Conservation (phyloP, 2,113 vertebrate species). For the Anas platyrhynchos region DNA sequence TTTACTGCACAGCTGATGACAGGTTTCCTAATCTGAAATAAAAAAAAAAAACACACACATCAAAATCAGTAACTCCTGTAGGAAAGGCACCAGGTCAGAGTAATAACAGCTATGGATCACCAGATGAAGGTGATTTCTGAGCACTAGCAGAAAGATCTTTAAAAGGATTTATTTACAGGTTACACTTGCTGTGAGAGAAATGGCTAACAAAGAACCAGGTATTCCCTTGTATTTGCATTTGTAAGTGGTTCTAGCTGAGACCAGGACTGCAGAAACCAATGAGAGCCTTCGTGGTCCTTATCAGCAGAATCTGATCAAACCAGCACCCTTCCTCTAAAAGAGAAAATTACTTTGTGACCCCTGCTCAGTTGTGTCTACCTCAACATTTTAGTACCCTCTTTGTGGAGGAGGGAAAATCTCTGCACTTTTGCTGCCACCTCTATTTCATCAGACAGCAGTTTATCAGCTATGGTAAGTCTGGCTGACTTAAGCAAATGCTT, state of each 20-base stretch:
- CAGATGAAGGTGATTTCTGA: neutral
- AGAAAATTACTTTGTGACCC: neutral
- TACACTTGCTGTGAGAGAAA: neutral
- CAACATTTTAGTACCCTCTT: fast-evolving
- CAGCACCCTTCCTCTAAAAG: neutral
- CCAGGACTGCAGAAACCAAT: neutral
- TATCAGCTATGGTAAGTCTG: neutral
- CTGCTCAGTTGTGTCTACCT: neutral
- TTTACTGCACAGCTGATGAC: neutral
- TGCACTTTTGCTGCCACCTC: neutral
- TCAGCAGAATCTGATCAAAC: neutral
- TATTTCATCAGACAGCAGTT: neutral
- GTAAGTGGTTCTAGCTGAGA: neutral
- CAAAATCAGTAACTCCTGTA: neutral
- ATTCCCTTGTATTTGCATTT: neutral
- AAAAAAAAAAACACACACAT: neutral
- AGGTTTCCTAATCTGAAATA: neutral
- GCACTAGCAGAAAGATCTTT: neutral
- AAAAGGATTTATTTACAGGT: neutral
- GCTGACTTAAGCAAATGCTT: neutral
- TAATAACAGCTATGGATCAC: neutral
- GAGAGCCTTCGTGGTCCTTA: neutral
- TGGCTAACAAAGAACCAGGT: neutral
- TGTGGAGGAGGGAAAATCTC: neutral
- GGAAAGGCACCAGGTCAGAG: neutral